A percentile compares a stretch with the other conserved stretches of the same genome.
Conservation (phyloP, 2,888 invertebrate species). For the Ganaspis brasiliensis region DNA sequence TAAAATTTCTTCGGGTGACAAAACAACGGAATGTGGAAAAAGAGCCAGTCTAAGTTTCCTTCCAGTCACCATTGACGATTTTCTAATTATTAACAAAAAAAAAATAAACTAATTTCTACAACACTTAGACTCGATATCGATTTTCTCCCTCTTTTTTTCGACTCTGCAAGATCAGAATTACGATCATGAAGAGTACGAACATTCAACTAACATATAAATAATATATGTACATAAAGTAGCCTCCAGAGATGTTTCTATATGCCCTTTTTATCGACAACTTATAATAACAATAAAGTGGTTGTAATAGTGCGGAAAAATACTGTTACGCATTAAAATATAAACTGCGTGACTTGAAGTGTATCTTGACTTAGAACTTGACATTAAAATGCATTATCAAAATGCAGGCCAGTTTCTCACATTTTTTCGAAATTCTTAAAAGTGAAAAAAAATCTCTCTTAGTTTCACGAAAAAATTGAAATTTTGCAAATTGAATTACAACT, state of each 20-base stretch:
- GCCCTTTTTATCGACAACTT: slow-evolving; percentile 16
- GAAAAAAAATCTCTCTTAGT: background rate
- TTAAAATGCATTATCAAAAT: slow-evolving; percentile 36
- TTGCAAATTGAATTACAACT: too few relatives aligned
- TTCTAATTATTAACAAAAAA: slow-evolving; percentile 34
- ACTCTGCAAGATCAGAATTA: background rate
- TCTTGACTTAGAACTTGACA: slow-evolving; percentile 19
- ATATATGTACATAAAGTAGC: slow-evolving; percentile 38
- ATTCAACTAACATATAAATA: slow-evolving; percentile 25
- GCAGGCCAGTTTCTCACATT: slow-evolving; percentile 1
- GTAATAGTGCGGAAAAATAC: slow-evolving; percentile 26
- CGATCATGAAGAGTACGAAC: slow-evolving; percentile 2
- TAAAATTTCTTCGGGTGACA: slow-evolving; percentile 3
- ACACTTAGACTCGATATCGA: slow-evolving; percentile 37
- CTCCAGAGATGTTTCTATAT: slow-evolving; percentile 22
- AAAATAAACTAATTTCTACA: slow-evolving; percentile 25
- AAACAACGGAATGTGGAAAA: slow-evolving; percentile 37
- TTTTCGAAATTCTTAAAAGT: background rate
- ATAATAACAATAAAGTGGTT: slow-evolving; percentile 28
- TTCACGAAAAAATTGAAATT: too few relatives aligned
- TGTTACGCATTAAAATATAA: slow-evolving; percentile 21
- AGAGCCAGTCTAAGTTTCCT: slow-evolving; percentile 24
- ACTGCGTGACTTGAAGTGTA: slow-evolving; percentile 22
- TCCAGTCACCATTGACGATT: slow-evolving; percentile 2
- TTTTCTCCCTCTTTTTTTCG: slow-evolving; percentile 24